Base-by-base conservation (phyloP, 2,888 invertebrate genomes). In the Mimumesa dahlbomi region DNA sequence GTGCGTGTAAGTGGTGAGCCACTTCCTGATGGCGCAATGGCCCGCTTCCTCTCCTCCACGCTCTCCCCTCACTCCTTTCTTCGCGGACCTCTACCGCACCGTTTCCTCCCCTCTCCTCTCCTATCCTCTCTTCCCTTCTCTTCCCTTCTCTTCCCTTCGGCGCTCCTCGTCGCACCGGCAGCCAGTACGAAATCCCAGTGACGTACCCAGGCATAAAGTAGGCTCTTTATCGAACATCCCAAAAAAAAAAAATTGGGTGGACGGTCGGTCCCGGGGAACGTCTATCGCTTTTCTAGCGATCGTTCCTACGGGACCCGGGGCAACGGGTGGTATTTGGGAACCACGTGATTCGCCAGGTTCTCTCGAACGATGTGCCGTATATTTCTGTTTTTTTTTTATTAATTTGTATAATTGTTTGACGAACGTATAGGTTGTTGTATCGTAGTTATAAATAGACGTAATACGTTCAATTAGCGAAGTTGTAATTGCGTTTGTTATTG, bases 21-120 rank as follows among this genome's bases (percentile, higher is more conserved):
- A 86, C 84, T 87, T 87, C 86, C 86, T 84, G 84, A 84, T 86
- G 84, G 85, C 85, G 86, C 85, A 86, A 86, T 86, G 82, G 83
- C 75, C 75, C 80, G 84, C 82, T 86, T 85, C 85, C 86, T 85
- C 84, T 85, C 81, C 77, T 73, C 76, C 70, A 42, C 57, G 40
- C 59, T 58, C 57, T 66, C 64, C 45, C 52, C 52, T 19, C 53
- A 57, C 62, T 46, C 46, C 63, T 16, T 43, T 56, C 71, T 65
- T 65, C 64, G 38, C 42, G 43, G 34, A 62, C 45, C 56, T 63
- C 52, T 52, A 48, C 42, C 52, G 53, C 48, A n/a, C 58, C 42
- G 50, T 40, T 46, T 48, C 53, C 18, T 70, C 57, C 63, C 64
- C 58, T 22, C 36, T 31, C 19, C 31, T 25, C 13, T 19, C 11